Conservation (phyloP, 2,888 invertebrate species). For the Portevinia maculata region DNA sequence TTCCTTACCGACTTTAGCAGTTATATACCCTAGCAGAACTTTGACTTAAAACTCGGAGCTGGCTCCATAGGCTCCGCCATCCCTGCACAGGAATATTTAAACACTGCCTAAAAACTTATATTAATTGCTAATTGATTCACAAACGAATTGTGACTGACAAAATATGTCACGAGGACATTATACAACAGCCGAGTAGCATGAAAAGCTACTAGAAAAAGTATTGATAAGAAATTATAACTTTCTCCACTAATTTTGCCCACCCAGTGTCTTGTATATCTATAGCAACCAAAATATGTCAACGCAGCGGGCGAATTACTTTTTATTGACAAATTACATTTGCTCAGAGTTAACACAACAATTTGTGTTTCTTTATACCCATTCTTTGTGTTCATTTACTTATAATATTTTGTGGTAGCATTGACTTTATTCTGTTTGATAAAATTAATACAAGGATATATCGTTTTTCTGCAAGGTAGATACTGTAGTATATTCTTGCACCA, state of each 20-base stretch:
- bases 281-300: constrained; percentile 15
- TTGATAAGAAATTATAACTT: background rate
- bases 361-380: constrained; percentile 39
- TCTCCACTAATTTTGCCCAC: constrained; percentile 10
- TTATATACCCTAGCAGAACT: too few species aligned
- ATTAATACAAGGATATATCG: constrained; percentile 31
- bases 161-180: too few species aligned
- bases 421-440: constrained; percentile 31
- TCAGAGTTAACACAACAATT: constrained; percentile 50
- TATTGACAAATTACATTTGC: constrained; percentile 46
- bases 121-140: too few species aligned
- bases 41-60: too few species aligned
- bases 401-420: constrained; percentile 21
- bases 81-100: too few species aligned
- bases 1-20: too few species aligned
- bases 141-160: too few species aligned
- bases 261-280: background rate
- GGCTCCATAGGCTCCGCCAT: too few species aligned
- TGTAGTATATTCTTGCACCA: constrained; percentile 20
- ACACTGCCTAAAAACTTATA: too few species aligned
- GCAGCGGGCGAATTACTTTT: constrained; percentile 16
- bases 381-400: background rate
- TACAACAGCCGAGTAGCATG: too few species aligned
- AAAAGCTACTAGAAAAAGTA: background rate
- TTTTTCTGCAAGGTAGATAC: constrained; percentile 5